Conservation (phyloP, 1,140 invertebrate genomes). For the Polypedilum vanderplanki region DNA sequence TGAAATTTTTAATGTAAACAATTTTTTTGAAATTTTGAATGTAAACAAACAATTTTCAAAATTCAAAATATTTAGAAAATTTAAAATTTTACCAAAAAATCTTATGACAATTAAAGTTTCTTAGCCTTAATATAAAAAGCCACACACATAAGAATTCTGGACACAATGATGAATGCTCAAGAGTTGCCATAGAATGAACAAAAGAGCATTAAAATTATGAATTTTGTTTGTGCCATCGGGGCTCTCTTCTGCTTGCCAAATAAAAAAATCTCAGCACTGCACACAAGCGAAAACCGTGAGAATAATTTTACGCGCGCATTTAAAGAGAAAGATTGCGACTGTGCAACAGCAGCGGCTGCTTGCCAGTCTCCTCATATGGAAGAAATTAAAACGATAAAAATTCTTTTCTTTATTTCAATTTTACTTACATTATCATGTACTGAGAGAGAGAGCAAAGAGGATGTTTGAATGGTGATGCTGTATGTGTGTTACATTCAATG, state of each 20-base stretch:
- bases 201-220: slow-evolving; percentile 19
- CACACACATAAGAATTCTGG: neutral
- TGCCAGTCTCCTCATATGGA: neutral
- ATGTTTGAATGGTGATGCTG: neutral
- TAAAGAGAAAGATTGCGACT: too few species aligned
- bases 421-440: slow-evolving; percentile 12
- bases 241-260: neutral
- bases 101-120: too few species aligned
- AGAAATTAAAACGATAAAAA: neutral
- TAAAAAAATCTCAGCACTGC: neutral
- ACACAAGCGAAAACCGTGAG: slow-evolving; percentile 18
- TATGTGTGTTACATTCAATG: neutral
- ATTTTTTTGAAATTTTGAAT: too few species aligned
- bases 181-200: neutral
- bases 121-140: neutral
- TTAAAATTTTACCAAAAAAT: too few species aligned
- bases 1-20: too few species aligned
- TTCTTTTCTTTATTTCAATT: neutral
- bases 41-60: too few species aligned
- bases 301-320: slow-evolving; percentile 24
- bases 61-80: too few species aligned
- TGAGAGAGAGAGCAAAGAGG: too few species aligned
- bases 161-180: neutral
- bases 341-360: neutral
- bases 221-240: slow-evolving; percentile 4